Evolutionary conservation across 2,888 invertebrate genomes (phyloP).

Genomic region (Fragum fragum): DNA sequence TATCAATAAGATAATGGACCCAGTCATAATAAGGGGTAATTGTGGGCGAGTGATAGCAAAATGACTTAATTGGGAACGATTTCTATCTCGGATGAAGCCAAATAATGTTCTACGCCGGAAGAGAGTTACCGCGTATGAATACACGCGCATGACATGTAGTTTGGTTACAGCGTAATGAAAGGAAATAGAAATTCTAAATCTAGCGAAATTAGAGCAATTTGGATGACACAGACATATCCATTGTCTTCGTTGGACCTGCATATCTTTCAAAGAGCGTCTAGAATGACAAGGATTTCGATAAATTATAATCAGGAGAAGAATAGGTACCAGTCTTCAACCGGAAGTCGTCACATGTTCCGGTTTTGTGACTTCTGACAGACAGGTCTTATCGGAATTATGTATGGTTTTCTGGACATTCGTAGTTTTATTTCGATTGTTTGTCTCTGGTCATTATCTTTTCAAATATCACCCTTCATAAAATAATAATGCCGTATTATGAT

Average conservation of each 20-base stretch:
- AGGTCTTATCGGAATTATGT: constrained; percentile 22
- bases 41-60: constrained; percentile 65
- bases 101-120: constrained; percentile 65
- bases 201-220: constrained; percentile 52
- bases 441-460: constrained; percentile 16
- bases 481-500: too few relatives aligned
- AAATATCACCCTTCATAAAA: neutral
- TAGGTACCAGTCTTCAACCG: constrained; percentile 28
- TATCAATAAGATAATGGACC: constrained; percentile 66
- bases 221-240: constrained; percentile 53
- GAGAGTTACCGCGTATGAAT: constrained; percentile 63
- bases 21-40: constrained; percentile 58
- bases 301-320: constrained; percentile 52
- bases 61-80: constrained; percentile 65
- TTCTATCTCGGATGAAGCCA: constrained; percentile 62
- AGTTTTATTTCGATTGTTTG: constrained; percentile 16
- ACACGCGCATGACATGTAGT: constrained; percentile 62
- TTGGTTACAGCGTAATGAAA: constrained; percentile 62
- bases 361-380: constrained; percentile 25
- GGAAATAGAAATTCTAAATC: constrained; percentile 62
- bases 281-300: constrained; percentile 60
- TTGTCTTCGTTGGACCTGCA: constrained; percentile 50
- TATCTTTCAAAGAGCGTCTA: constrained; percentile 47
- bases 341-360: constrained; percentile 29
- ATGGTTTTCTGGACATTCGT: constrained; percentile 15